phyloP scores from a whole-genome alignment of 2,113 vertebrate genomes.

The Tricholaema leucomelas region DNA sequence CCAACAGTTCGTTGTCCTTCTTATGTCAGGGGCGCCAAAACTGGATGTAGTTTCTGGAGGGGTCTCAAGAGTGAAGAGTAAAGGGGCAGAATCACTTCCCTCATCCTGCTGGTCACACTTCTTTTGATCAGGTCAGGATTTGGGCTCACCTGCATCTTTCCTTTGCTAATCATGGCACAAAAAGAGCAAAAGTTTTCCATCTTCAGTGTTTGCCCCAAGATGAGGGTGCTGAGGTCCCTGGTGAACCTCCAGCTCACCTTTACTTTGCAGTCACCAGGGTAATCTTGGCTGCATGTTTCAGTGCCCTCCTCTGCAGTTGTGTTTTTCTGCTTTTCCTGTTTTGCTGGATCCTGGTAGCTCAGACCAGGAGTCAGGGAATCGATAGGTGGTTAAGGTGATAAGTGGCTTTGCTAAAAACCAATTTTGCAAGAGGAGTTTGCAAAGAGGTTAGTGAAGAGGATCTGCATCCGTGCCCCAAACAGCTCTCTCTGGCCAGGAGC shows the following conservation, averaged over 20 bases:
- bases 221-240: rapidly evolving
- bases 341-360: not conserved
- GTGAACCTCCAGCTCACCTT: not conserved
- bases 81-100: no score
- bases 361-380: slow-evolving; percentile 6
- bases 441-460: not conserved
- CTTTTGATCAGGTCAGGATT: not conserved
- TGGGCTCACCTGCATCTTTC: not conserved
- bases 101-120: no score
- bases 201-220: rapidly evolving
- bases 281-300: rapidly evolving
- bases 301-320: not conserved
- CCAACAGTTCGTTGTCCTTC: no score
- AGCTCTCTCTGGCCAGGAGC: not conserved
- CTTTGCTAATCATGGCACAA: not conserved
- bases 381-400: slow-evolving; percentile 56
- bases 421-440: slow-evolving; percentile 44
- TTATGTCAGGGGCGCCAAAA: no score
- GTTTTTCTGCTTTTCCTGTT: not conserved
- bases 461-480: not conserved
- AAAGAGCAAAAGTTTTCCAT: not conserved
- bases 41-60: no score
- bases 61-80: no score
- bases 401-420: slow-evolving; percentile 52
- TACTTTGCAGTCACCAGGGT: rapidly evolving